phyloP scores from a whole-genome alignment of 2,888 invertebrate genomes.

The Leptothorax acervorum region DNA sequence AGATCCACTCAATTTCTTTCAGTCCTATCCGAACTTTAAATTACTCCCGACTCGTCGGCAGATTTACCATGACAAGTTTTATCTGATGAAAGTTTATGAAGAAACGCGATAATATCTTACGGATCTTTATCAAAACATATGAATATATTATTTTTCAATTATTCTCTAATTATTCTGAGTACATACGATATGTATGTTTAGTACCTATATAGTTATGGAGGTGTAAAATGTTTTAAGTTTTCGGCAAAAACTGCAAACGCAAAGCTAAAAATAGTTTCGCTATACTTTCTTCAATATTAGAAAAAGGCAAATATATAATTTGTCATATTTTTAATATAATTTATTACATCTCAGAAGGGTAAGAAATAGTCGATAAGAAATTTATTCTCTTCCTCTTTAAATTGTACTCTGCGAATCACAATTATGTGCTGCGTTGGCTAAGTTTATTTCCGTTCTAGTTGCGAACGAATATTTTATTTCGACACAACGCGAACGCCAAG shows the following conservation, averaged over 20 bases:
- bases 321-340: not conserved
- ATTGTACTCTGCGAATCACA: conserved; percentile 3
- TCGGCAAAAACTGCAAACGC: not conserved
- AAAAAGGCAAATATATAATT: not conserved
- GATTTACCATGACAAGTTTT: conserved; percentile 5
- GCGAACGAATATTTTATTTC: conserved; percentile 17
- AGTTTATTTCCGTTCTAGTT: conserved; percentile 4
- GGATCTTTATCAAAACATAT: not conserved
- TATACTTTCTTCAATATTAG: not conserved
- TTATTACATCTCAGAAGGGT: not conserved
- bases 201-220: not conserved
- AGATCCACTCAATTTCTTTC: conserved; percentile 56
- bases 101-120: conserved; percentile 4
- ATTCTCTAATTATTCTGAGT: not conserved
- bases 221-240: not conserved
- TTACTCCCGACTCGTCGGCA: conserved; percentile 50
- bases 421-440: not conserved
- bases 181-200: not conserved
- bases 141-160: not conserved
- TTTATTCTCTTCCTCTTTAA: not conserved
- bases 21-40: conserved; percentile 63
- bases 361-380: not conserved
- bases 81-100: conserved; percentile 10
- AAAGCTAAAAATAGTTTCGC: not conserved
- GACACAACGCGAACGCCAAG: not conserved